Base-by-base conservation (phyloP, 2,113 vertebrate genomes). In the Brevimyrus niger region DNA sequence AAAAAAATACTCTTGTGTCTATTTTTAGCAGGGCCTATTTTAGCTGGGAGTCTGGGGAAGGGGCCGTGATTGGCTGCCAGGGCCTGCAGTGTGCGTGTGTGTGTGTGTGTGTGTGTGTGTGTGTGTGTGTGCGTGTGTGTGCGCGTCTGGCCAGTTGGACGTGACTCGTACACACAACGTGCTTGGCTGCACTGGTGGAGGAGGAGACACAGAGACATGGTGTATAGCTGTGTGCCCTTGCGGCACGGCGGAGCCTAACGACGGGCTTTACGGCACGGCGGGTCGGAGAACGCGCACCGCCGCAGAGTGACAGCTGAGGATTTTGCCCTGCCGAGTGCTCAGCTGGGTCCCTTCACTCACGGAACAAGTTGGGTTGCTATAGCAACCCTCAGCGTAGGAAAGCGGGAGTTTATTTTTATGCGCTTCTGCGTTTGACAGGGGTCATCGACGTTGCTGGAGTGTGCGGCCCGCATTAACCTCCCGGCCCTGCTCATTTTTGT, bases 21-120 rank as follows among this genome's bases (percentile, higher is more conserved):
- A 96, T 96, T 95, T 96, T 95, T 95, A 95, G 94, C 92, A 88
- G 90, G 94, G 91, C 92, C 10, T 11, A 93, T 96, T 94, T 94
- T 87, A 87, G 46, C n/a, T 27, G 47, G 42, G 27, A 46, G 51
- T 38, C 19, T 46, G 55, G 55, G 47, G 51, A 44, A 44, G 89
- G 53, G 91, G 19, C 13, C 86, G 82, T 90, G 89, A 42, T 87
- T 90, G 90, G 89, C 90, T 91, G 88, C 82, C 35, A 61, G 53
- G 38, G 15, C 47, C 90, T 90, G 90, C 87, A 86, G 87, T 69
- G 80, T 48, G 87, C 73, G 85, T 50, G 85, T 51, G 48, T 17
- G 50, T 7, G 85, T 51, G 85, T 51, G 46, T 50, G 47, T 50
- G 87, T 88, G 47, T 19, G 87, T 35, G 46, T 10, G 46, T 47